Percentiles rank a stretch among this genome's conserved stretches.
phyloP scores from a whole-genome alignment of 2,797 vertebrate genomes.

The Rhinoraja longicauda region DNA sequence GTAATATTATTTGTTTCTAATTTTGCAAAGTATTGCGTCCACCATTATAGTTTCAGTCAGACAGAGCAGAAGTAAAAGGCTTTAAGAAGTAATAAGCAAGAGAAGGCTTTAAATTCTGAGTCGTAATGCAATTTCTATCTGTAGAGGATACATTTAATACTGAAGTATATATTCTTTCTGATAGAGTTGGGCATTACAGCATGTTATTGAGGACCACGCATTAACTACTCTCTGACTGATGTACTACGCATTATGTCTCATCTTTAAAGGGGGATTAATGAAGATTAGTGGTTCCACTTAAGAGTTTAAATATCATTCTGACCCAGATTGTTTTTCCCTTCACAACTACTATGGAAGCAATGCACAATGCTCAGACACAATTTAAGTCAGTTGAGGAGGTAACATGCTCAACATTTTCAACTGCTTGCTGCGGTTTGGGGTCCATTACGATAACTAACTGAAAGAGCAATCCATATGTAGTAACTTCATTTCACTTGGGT shows the following conservation, averaged over 20 bases:
- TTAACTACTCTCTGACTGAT: constrained; percentile 58
- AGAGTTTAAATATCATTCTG: constrained; percentile 67
- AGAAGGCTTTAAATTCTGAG: constrained; percentile 13
- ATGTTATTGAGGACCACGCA: constrained; percentile 51
- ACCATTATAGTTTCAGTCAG: not conserved
- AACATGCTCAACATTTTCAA: not conserved
- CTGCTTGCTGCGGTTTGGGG: not conserved
- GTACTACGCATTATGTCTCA: constrained; percentile 60
- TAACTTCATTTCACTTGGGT: not conserved
- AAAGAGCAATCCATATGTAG: not conserved
- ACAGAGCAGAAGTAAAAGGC: not conserved
- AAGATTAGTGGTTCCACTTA: constrained; percentile 70
- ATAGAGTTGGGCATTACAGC: constrained; percentile 49
- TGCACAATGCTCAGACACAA: not conserved
- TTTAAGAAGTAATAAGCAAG: not conserved
- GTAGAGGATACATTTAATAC: constrained; percentile 12
- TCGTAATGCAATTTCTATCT: constrained; percentile 23
- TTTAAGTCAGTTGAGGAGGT: not conserved
- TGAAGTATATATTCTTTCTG: constrained; percentile 41
- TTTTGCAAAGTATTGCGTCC: not conserved
- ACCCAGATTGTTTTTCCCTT: constrained; percentile 61
- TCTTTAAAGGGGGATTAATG: constrained; percentile 70
- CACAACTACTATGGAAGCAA: constrained; percentile 1
- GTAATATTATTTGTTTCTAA: not conserved
- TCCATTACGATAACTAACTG: too few species aligned